A percentile compares a stretch with the other conserved stretches of the same genome.
These are phyloP conservation scores for Prosapia bicincta DNA, from an alignment of 2,888 invertebrate species.

Conservation along the genomic window DNA sequence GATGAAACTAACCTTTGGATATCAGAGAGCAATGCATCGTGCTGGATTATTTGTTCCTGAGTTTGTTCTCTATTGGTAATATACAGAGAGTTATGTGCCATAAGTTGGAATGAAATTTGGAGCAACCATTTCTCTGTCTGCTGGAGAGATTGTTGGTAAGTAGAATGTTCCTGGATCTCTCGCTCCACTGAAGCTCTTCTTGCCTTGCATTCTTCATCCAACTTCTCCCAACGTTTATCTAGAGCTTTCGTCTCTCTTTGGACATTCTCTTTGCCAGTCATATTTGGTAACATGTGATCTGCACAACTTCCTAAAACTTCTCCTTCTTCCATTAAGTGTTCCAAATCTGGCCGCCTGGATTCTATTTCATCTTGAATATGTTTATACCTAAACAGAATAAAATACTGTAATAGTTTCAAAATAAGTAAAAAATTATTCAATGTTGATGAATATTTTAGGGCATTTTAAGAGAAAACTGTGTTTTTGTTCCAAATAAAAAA, in stretches of 20 bases:
- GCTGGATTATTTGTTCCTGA: slow-evolving; percentile 85
- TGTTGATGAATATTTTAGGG: too few relatives aligned
- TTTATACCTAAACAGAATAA: slow-evolving; percentile 47
- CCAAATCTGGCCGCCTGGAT: slow-evolving; percentile 72
- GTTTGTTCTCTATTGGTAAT: slow-evolving; percentile 90
- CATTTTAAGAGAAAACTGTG: too few relatives aligned
- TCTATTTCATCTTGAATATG: slow-evolving; percentile 77
- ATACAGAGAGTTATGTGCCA: slow-evolving; percentile 93
- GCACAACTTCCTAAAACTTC: slow-evolving; percentile 71
- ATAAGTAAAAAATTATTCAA: too few relatives aligned
- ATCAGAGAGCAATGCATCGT: slow-evolving; percentile 68
- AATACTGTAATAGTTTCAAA: too few relatives aligned
- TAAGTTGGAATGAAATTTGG: slow-evolving; percentile 90
- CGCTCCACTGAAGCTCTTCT: slow-evolving; percentile 55
- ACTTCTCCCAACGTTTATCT: slow-evolving; percentile 64
- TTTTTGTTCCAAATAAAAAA: too few relatives aligned
- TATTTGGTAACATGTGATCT: too few relatives aligned
- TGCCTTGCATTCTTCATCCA: slow-evolving; percentile 60
- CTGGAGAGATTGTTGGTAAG: slow-evolving; percentile 85
- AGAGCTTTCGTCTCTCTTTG: slow-evolving; percentile 66
- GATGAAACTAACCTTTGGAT: slow-evolving; percentile 39
- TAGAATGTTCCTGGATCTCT: slow-evolving; percentile 80
- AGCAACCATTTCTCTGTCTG: slow-evolving; percentile 94
- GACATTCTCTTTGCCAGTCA: slow-evolving; percentile 59
- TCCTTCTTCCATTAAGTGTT: slow-evolving; percentile 71